Evolutionary conservation across 1,140 invertebrate genomes (phyloP), one percentile per base, ranked within the genome.

Genomic region (Schlechtendalia chinensis): DNA sequence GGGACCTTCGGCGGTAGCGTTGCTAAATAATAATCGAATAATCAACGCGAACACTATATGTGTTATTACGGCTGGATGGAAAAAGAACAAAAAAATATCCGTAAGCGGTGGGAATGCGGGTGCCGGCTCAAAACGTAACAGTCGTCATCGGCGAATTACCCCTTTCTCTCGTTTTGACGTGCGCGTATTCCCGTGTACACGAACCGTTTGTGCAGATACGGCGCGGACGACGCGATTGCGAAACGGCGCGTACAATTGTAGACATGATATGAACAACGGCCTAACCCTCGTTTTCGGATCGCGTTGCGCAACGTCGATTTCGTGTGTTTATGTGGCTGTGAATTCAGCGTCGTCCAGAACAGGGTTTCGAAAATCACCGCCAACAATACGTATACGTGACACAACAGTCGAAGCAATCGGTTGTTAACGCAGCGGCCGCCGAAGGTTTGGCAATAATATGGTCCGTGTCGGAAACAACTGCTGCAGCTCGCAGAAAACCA

Each of bases 141-240:
- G n/a, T n/a, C 53, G 54, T 72, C 47, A 53, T 54, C 29, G 54
- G 29, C 17, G 24, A 72, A 72, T 72, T 72, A 72, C 47, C 69
- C 50, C 69, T 72, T 72, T 72, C 47, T 72, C 69, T 72, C 69
- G n/a, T n/a, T 19, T 54, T 29, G 24, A 54, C 24, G 6, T 39
- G n/a, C 32, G 22, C 39, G 14, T 69, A 69, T 22, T 19, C 39
- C 1, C 50, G 39, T 12, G 14, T 69, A 39, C 32, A 39, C 32
- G 8, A 39, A 39, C 24, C n/a, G 32, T 69, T 16, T 69, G 14
- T 69, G 47, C 24, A 54, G 14, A 17, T 29, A 39, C 32, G 8
- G 32, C 32, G 32, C 19, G 24, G 17, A 24, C 12, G 24, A 10
- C n/a, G 4, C 47, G 24, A 54, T 72, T 72, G 24, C 69, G 53